Evolutionary conservation across 30 jellyfish, hydroid and myxozoan species (phyloP).

Genomic region (Hydra vulgaris): DNA sequence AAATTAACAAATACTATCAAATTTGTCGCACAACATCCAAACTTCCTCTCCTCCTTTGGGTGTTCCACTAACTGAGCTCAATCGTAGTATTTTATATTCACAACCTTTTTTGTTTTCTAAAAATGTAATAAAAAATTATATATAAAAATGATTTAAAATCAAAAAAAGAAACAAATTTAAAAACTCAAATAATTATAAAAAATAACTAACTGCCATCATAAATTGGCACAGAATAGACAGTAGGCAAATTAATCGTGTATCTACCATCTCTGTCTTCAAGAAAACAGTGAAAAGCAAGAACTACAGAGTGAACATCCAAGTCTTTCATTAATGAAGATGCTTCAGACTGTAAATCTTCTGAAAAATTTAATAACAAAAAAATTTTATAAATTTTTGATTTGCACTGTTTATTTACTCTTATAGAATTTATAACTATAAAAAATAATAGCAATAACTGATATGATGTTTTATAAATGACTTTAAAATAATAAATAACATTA

Average conservation of each 20-base stretch:
- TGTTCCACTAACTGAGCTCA: neutral
- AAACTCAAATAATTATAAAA: too few relatives aligned
- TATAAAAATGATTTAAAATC: too few relatives aligned
- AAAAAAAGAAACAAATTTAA: too few relatives aligned
- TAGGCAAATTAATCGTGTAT: neutral
- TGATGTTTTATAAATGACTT: too few relatives aligned
- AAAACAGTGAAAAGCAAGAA: neutral
- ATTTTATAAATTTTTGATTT: too few relatives aligned
- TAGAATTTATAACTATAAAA: too few relatives aligned
- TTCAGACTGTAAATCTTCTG: neutral
- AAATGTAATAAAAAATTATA: neutral
- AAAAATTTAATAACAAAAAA: too few relatives aligned
- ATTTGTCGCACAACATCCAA: conserved; percentile 5
- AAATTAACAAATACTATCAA: neutral
- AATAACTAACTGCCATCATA: conserved; percentile 9
- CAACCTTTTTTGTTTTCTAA: conserved; percentile 2
- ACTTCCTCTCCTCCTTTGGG: conserved; percentile 9
- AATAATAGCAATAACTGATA: too few relatives aligned
- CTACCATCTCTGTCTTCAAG: neutral
- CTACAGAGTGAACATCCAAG: neutral
- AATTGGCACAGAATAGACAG: neutral
- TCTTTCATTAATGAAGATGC: neutral
- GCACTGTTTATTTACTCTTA: too few relatives aligned
- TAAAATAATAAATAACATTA: too few relatives aligned
- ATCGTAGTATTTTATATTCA: neutral